Evolutionary conservation across 2,113 vertebrate genomes (phyloP).

Genomic region (Sitta europaea): DNA sequence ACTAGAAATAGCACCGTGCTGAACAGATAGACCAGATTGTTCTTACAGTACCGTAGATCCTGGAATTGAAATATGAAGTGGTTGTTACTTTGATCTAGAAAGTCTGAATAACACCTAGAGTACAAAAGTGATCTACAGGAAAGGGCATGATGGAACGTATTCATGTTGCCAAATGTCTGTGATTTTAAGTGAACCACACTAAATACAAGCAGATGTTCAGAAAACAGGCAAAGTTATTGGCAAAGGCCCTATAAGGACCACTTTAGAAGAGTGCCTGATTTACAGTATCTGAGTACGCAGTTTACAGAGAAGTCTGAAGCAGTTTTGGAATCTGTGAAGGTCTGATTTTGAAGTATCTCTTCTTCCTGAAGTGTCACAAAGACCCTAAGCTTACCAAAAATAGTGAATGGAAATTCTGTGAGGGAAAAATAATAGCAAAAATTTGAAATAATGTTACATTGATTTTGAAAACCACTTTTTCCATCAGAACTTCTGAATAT

Average conservation of each 20-base stretch:
- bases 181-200: neutral
- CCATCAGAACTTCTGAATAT: neutral
- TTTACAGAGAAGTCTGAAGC: neutral
- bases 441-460: neutral
- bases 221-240: neutral
- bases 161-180: neutral
- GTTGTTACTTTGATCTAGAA: slow-evolving; percentile 15
- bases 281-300: neutral
- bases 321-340: neutral
- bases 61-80: neutral
- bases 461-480: neutral
- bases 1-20: neutral
- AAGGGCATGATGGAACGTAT: neutral
- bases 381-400: neutral
- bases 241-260: neutral
- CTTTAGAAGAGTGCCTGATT: neutral
- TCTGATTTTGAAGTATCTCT: neutral
- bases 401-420: neutral
- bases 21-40: neutral
- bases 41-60: neutral
- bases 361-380: neutral
- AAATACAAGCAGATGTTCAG: neutral
- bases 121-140: neutral
- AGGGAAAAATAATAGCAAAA: neutral
- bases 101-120: slow-evolving; percentile 10